These are phyloP conservation scores for Galendromus occidentalis DNA, from an alignment of 1,140 invertebrate genomes.

Conservation along the genomic window DNA sequence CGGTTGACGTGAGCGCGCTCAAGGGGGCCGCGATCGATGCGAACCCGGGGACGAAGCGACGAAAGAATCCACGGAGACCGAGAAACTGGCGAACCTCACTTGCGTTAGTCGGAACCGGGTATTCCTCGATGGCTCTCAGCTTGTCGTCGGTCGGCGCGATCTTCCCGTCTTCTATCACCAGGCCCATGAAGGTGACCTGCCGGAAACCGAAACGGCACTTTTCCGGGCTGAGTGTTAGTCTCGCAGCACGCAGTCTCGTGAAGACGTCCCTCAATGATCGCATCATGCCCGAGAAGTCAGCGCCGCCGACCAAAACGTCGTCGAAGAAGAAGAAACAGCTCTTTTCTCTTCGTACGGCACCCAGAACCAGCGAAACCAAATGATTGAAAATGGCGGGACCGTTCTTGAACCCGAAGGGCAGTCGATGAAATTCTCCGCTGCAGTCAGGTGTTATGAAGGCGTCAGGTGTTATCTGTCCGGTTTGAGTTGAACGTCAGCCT, in stretches of 20 bases:
- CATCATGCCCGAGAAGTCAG: too few relatives aligned
- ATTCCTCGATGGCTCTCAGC: constrained; percentile 13
- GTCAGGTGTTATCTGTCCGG: too few relatives aligned
- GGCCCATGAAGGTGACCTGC: constrained; percentile 26
- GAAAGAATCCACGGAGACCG: too few relatives aligned
- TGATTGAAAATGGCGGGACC: constrained; percentile 14
- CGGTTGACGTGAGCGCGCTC: too few relatives aligned
- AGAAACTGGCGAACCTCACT: constrained; percentile 13
- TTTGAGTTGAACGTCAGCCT: too few relatives aligned
- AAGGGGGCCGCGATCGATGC: too few relatives aligned
- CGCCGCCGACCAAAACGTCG: too few relatives aligned
- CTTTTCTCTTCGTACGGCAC: too few relatives aligned
- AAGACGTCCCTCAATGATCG: constrained; percentile 14
- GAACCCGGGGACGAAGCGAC: too few relatives aligned
- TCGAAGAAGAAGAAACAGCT: too few relatives aligned
- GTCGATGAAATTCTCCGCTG: constrained; percentile 9
- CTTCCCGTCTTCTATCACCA: neutral
- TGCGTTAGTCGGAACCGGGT: constrained; percentile 14
- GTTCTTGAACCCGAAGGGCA: constrained; percentile 15
- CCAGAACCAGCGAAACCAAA: too few relatives aligned
- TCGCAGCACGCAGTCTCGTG: constrained; percentile 8
- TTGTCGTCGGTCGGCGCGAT: constrained; percentile 11
- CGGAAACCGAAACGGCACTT: constrained; percentile 27
- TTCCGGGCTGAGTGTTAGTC: constrained; percentile 21
- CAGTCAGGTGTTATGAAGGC: constrained; percentile 15